Evolutionary conservation across 2,888 invertebrate species (phyloP).

Genomic region (Autographa gamma): DNA sequence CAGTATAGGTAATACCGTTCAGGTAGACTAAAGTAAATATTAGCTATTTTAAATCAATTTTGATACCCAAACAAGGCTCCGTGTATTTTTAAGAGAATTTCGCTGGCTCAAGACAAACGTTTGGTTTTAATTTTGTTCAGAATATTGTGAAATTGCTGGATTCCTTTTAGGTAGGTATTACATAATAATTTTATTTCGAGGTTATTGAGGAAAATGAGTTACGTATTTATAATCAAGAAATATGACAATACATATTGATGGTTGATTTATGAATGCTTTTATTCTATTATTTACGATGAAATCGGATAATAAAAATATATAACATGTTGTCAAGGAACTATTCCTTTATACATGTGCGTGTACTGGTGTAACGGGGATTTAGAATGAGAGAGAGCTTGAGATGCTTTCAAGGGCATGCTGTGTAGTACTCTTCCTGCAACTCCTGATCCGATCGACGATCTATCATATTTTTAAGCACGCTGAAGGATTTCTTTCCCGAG

Average conservation of each 20-base stretch:
- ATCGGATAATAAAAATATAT: not conserved
- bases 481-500: not conserved
- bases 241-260: not conserved
- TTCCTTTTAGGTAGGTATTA: not conserved
- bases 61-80: not conserved
- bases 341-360: not conserved
- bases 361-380: not conserved
- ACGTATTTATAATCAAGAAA: not conserved
- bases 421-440: not conserved
- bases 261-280: not conserved
- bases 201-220: not conserved
- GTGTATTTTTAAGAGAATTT: conserved; percentile 7
- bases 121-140: not conserved
- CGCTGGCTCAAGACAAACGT: not conserved
- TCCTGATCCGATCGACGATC: not conserved
- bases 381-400: not conserved
- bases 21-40: conserved; percentile 8
- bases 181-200: not conserved
- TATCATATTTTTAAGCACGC: too few relatives aligned
- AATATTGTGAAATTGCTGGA: not conserved
- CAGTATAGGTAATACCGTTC: not conserved
- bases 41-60: conserved; percentile 7
- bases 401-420: not conserved
- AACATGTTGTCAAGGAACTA: not conserved
- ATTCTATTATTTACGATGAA: not conserved